These are phyloP conservation scores for Aethina tumida DNA, from an alignment of 1,140 invertebrate genomes.

Conservation along the genomic window DNA sequence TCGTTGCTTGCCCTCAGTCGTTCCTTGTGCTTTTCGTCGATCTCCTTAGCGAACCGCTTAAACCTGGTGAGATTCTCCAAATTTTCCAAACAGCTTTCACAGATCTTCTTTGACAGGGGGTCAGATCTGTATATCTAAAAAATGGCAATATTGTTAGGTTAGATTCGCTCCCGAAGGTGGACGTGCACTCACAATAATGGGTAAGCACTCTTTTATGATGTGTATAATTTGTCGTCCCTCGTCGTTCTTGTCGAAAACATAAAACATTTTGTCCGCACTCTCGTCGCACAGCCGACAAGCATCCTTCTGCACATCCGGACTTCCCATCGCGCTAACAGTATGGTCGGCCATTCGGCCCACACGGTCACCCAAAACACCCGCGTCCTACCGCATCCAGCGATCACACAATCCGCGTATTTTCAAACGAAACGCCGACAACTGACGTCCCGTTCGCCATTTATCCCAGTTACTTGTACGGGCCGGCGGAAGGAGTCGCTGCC, in stretches of 20 bases:
- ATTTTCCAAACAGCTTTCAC: constrained; percentile 28
- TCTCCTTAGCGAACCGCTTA: constrained; percentile 25
- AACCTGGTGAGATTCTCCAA: constrained; percentile 27
- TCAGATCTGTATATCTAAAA: constrained; percentile 33
- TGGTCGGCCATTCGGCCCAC: background rate
- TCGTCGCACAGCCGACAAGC: constrained; percentile 32
- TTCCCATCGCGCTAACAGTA: constrained; percentile 11
- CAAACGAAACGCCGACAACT: constrained; percentile 18
- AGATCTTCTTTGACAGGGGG: constrained; percentile 32
- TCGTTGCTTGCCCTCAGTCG: constrained; percentile 16
- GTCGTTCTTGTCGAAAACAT: constrained; percentile 31
- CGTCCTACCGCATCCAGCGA: too few relatives aligned
- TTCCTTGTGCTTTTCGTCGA: constrained; percentile 26
- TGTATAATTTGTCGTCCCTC: constrained; percentile 30
- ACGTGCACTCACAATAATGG: constrained; percentile 29
- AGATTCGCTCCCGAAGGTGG: background rate
- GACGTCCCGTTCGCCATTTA: constrained; percentile 9
- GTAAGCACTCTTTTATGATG: constrained; percentile 32
- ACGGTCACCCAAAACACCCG: background rate
- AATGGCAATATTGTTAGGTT: constrained; percentile 1
- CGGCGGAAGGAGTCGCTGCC: constrained; percentile 6
- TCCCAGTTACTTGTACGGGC: constrained; percentile 1
- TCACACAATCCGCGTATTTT: constrained; percentile 9
- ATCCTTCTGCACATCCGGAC: constrained; percentile 12
- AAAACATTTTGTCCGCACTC: constrained; percentile 27